Conservation (phyloP, 2,797 vertebrate species). For the Arctocebus calabarensis region DNA sequence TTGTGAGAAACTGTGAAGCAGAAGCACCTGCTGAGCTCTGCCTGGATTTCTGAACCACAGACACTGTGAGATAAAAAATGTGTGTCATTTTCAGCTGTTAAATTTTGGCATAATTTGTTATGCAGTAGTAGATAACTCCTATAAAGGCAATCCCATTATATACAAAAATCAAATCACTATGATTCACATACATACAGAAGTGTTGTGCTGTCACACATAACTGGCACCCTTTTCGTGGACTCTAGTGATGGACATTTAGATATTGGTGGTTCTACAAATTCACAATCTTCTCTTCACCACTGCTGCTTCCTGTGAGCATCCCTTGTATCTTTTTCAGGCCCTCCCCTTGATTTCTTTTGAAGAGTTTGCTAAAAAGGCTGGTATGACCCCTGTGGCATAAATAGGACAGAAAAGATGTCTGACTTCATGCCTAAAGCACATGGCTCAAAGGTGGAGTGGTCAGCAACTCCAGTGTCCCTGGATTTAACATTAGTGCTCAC, state of each 20-base stretch:
- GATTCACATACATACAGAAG: neutral
- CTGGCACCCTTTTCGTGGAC: neutral
- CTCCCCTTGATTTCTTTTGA: neutral
- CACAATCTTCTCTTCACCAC: neutral
- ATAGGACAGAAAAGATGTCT: neutral
- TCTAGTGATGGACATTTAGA: neutral
- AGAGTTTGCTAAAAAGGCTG: neutral
- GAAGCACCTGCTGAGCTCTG: neutral
- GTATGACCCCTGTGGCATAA: neutral
- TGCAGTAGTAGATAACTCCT: neutral
- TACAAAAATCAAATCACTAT: neutral
- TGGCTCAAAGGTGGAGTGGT: neutral
- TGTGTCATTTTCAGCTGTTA: neutral
- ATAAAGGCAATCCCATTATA: neutral
- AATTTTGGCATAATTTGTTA: slow-evolving; percentile 16
- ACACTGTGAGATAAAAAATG: neutral
- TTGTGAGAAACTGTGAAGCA: neutral
- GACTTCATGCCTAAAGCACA: neutral
- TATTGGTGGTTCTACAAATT: neutral
- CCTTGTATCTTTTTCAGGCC: neutral
- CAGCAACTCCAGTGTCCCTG: neutral
- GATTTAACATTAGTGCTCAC: neutral
- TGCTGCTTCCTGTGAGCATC: neutral
- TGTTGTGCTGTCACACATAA: neutral
- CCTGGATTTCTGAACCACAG: neutral